A percentile compares a stretch with the other conserved stretches of the same genome.
Conservation (phyloP, 2,888 invertebrate genomes). For the Cancer borealis region DNA sequence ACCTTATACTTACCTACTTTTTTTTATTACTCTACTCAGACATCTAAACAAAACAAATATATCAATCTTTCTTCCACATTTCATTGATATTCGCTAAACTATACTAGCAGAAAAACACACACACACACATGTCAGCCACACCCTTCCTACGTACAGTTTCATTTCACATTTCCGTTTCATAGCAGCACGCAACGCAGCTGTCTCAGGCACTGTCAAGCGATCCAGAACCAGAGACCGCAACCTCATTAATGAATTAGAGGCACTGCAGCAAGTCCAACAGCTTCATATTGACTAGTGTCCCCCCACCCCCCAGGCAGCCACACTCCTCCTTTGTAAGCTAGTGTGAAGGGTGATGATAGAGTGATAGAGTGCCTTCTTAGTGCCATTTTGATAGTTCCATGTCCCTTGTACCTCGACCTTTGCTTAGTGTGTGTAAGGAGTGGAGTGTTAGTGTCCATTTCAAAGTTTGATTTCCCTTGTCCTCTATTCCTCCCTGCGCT, state of each 20-base stretch:
- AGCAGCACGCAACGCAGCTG: constrained; percentile 25
- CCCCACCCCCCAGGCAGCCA: neutral
- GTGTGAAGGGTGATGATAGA: constrained; percentile 14
- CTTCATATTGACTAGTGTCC: constrained; percentile 61
- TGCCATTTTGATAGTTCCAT: neutral
- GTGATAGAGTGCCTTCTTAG: neutral
- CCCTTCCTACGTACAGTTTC: neutral
- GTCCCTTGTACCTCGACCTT: neutral
- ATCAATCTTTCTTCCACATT: too few species aligned
- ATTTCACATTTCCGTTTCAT: neutral
- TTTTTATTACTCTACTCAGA: too few species aligned
- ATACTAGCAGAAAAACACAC: neutral
- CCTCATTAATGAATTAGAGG: constrained; percentile 79
- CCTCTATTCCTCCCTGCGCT: neutral
- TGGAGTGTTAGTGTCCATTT: neutral
- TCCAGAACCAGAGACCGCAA: constrained; percentile 88
- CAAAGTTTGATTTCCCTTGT: neutral
- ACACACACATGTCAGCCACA: constrained; percentile 15
- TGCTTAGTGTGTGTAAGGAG: neutral
- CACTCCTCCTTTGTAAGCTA: constrained; percentile 61
- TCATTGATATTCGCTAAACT: too few species aligned
- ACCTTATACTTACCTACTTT: too few species aligned
- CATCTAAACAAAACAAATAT: too few species aligned
- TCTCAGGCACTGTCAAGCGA: constrained; percentile 83
- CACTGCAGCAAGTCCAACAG: constrained; percentile 74